phyloP scores from a whole-genome alignment of 2,888 invertebrate species.

The Dryocosmus kuriphilus region DNA sequence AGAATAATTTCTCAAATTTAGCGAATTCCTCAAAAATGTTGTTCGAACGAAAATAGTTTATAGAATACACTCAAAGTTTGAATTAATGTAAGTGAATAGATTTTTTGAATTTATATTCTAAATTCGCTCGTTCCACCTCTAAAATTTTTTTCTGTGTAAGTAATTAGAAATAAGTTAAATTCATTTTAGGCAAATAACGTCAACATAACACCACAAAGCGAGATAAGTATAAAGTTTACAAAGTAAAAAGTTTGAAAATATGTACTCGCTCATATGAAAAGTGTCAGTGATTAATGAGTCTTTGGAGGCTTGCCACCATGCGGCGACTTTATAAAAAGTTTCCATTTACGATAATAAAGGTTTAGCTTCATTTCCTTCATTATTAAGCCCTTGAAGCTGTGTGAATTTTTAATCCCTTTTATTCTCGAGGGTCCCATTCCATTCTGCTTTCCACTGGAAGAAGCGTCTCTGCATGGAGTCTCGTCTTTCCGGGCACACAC shows the following conservation, averaged over 20 bases:
- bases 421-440: conserved; percentile 48
- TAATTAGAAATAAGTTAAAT: too few species aligned
- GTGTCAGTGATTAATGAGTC: conserved; percentile 35
- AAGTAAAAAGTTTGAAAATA: not conserved
- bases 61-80: too few species aligned
- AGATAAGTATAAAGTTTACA: not conserved
- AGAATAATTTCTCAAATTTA: too few species aligned
- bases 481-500: conserved; percentile 54
- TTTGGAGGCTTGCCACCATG: conserved; percentile 13
- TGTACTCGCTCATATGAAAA: conserved; percentile 13
- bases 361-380: conserved; percentile 39
- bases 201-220: not conserved
- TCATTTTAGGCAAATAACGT: too few species aligned
- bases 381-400: conserved; percentile 38
- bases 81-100: too few species aligned
- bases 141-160: too few species aligned
- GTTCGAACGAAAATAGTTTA: too few species aligned
- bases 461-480: conserved; percentile 54
- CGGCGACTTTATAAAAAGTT: conserved; percentile 29
- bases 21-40: too few species aligned
- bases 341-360: conserved; percentile 36
- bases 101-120: too few species aligned
- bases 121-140: too few species aligned
- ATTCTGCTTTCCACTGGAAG: conserved; percentile 54
- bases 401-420: conserved; percentile 41